Percentiles rank a stretch among this genome's conserved stretches.
Evolutionary conservation across 2,797 vertebrate genomes (phyloP).

Genomic region (Periparus ater): DNA sequence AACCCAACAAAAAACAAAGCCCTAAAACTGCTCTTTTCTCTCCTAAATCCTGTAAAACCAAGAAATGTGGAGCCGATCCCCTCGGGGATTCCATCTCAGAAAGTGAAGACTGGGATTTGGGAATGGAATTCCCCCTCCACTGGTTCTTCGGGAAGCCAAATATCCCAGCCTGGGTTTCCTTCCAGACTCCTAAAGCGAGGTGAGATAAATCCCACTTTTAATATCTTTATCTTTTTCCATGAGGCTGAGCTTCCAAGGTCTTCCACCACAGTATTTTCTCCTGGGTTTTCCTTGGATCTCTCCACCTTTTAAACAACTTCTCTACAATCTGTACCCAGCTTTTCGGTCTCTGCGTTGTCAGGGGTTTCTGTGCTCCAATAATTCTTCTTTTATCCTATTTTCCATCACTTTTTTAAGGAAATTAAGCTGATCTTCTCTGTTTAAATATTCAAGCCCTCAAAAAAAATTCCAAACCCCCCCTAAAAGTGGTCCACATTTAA

Average conservation of each 20-base stretch:
- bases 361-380: background rate
- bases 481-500: background rate
- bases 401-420: background rate
- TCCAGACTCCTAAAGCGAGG: background rate
- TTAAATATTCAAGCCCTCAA: background rate
- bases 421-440: background rate
- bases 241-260: background rate
- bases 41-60: background rate
- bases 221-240: background rate
- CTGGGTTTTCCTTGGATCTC: background rate
- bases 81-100: background rate
- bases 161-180: background rate
- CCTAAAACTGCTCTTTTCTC: background rate
- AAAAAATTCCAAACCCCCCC: background rate
- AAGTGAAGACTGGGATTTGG: background rate
- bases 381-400: background rate
- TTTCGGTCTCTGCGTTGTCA: background rate
- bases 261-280: background rate
- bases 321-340: accelerated
- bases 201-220: background rate
- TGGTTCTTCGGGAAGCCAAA: background rate
- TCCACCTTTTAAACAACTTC: background rate
- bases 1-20: background rate
- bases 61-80: background rate
- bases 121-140: background rate